phyloP scores from a whole-genome alignment of 2,888 invertebrate species.

The Eilema griseolum region DNA sequence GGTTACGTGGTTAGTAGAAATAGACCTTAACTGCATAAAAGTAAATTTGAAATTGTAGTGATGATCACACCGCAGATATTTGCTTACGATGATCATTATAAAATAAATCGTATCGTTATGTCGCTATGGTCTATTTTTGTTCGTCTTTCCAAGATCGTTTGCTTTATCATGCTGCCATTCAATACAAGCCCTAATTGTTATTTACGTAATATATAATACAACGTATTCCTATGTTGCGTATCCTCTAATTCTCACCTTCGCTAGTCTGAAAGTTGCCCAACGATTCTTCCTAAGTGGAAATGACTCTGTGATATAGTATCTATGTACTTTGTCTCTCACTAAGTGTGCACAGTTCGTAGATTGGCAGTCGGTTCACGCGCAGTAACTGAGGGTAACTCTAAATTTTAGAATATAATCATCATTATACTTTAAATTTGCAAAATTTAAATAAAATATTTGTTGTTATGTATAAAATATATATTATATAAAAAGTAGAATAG shows the following conservation, averaged over 20 bases:
- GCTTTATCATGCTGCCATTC: too few relatives aligned
- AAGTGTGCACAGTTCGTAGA: conserved; percentile 18
- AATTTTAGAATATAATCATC: background rate
- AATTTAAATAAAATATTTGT: conserved; percentile 18
- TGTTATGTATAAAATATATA: conserved; percentile 33
- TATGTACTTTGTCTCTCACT: conserved; percentile 31
- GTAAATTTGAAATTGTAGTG: too few relatives aligned
- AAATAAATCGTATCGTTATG: too few relatives aligned
- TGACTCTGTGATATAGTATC: conserved; percentile 48
- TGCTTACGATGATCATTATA: too few relatives aligned
- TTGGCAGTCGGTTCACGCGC: conserved; percentile 25
- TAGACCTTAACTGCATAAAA: too few relatives aligned
- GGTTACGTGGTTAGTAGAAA: too few relatives aligned
- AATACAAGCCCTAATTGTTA: background rate
- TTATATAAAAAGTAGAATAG: conserved; percentile 22
- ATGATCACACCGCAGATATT: too few relatives aligned
- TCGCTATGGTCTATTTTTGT: too few relatives aligned
- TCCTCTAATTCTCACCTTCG: conserved; percentile 24
- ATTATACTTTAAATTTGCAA: background rate
- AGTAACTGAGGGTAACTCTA: conserved; percentile 30
- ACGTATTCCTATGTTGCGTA: background rate
- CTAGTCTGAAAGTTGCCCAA: conserved; percentile 52
- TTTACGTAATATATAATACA: background rate
- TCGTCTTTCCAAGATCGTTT: too few relatives aligned
- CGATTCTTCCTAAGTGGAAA: conserved; percentile 50